Percentiles rank a stretch among this genome's conserved stretches.
Evolutionary conservation across 2,797 vertebrate species (phyloP).

Genomic region (Oreochromis mossambicus): DNA sequence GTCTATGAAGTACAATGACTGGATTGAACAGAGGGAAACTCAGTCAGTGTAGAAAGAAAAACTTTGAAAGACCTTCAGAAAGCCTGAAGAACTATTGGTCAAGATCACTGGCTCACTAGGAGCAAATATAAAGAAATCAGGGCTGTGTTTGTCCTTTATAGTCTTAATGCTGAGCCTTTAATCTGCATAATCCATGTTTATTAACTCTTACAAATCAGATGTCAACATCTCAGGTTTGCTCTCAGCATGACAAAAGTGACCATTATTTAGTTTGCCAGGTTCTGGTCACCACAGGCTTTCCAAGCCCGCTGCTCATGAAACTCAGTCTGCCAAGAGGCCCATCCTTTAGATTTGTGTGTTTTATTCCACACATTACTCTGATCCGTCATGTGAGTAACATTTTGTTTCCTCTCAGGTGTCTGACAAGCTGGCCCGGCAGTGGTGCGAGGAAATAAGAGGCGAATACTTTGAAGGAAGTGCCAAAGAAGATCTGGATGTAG

Average conservation of each 20-base stretch:
- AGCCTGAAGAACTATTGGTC: neutral
- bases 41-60: neutral
- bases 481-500: conserved; percentile 53
- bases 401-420: conserved; percentile 43
- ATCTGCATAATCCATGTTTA: neutral
- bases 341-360: rapidly evolving
- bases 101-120: neutral
- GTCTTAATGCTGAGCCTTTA: neutral
- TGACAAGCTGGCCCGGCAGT: conserved; percentile 15
- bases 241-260: neutral
- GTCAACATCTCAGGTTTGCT: neutral
- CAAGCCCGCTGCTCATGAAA: neutral
- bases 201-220: neutral
- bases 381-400: neutral
- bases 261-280: neutral
- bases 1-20: neutral
- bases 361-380: neutral
- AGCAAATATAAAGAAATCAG: neutral
- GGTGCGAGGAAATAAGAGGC: conserved; percentile 50
- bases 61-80: neutral
- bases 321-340: neutral
- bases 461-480: conserved; percentile 68
- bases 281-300: neutral
- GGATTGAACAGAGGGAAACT: neutral
- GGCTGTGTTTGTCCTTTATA: neutral